Evolutionary conservation across 2,888 invertebrate species (phyloP).

Genomic region (Caenorhabditis afra): DNA sequence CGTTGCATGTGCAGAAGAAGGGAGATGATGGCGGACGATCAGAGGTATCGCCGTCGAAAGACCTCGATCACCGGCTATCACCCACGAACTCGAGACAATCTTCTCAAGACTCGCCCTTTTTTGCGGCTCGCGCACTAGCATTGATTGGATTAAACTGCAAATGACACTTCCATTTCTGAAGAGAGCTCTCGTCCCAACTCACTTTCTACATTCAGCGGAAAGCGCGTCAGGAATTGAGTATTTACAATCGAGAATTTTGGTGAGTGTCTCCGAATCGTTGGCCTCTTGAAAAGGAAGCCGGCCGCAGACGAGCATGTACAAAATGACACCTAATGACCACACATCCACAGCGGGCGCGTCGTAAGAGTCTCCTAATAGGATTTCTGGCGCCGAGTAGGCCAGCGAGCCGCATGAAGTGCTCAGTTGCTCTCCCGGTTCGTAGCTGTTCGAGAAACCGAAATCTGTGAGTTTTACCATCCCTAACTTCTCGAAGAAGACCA

Average conservation of each 20-base stretch:
- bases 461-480: slow-evolving; percentile 98
- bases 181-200: slow-evolving; percentile 3
- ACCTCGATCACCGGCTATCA: slow-evolving; percentile 79
- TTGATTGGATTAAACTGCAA: slow-evolving; percentile 89
- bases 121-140: slow-evolving; percentile 94
- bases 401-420: slow-evolving; percentile 98
- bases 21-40: slow-evolving; percentile 91
- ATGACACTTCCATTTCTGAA: not conserved
- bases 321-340: slow-evolving; percentile 98
- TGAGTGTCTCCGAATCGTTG: slow-evolving; percentile 98
- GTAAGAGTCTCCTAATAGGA: slow-evolving; percentile 96
- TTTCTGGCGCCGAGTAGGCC: slow-evolving; percentile 99
- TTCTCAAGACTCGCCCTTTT: slow-evolving; percentile 91
- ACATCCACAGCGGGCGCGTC: slow-evolving; percentile 99
- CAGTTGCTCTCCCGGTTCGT: slow-evolving; percentile 93
- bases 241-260: slow-evolving; percentile 99
- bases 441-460: slow-evolving; percentile 94
- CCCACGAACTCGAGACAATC: slow-evolving; percentile 87
- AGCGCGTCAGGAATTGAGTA: slow-evolving; percentile 93
- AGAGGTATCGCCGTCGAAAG: slow-evolving; percentile 76
- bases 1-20: slow-evolving; percentile 90
- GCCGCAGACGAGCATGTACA: slow-evolving; percentile 98
- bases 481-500: slow-evolving; percentile 97
- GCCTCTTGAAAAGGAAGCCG: slow-evolving; percentile 98
- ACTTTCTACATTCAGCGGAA: slow-evolving; percentile 90